A percentile compares a stretch with the other conserved stretches of the same genome.
Conservation (phyloP, 2,113 vertebrate genomes). For the Bettongia penicillata region DNA sequence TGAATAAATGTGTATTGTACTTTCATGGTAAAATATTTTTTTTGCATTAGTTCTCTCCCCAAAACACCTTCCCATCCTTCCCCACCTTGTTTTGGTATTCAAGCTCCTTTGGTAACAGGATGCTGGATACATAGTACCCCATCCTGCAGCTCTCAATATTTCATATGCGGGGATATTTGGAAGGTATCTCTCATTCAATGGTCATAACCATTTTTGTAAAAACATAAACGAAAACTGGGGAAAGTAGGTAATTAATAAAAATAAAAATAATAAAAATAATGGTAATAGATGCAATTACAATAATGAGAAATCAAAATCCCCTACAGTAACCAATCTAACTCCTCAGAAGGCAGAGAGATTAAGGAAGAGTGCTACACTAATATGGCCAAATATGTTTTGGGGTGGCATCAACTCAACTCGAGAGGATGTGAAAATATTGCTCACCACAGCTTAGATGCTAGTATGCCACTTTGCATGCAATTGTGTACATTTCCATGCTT, state of each 20-base stretch:
- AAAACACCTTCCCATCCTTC: neutral
- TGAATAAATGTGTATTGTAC: neutral
- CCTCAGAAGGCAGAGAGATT: neutral
- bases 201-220: neutral
- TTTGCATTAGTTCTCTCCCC: neutral
- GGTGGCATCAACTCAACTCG: neutral
- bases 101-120: neutral
- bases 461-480: neutral
- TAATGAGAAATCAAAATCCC: neutral
- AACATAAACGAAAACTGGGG: neutral
- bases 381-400: neutral
- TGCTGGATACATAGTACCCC: neutral
- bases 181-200: neutral
- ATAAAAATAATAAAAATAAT: neutral
- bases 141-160: neutral
- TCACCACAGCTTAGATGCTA: neutral
- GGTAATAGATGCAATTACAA: neutral
- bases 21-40: neutral
- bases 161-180: neutral
- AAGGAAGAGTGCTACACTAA: neutral
- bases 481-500: constrained; percentile 30
- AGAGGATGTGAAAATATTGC: neutral
- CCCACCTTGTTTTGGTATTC: neutral
- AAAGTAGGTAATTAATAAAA: neutral
- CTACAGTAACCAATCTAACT: constrained; percentile 33